Conservation (phyloP, 2,888 invertebrate species). For the Argyresthia albistria region DNA sequence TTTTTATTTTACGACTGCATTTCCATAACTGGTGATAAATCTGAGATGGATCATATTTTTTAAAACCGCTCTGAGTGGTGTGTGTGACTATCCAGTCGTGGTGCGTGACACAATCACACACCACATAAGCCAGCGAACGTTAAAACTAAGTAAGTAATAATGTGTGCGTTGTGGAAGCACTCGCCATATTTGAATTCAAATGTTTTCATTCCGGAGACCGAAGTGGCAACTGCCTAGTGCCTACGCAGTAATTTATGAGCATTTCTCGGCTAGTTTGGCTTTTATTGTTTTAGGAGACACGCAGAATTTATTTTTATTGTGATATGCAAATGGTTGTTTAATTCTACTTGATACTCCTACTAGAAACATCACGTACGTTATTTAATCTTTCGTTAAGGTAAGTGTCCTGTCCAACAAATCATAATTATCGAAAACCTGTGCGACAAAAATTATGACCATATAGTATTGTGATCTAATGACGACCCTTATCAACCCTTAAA, state of each 20-base stretch:
- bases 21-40: slow-evolving; percentile 22
- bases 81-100: slow-evolving; percentile 14
- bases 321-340: no score
- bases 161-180: slow-evolving; percentile 37
- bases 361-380: no score
- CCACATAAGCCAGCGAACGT: slow-evolving; percentile 23
- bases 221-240: slow-evolving; percentile 24
- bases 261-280: slow-evolving; percentile 16
- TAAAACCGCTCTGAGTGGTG: slow-evolving; percentile 14
- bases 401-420: no score
- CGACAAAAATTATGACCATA: no score
- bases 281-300: slow-evolving; percentile 11
- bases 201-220: slow-evolving; percentile 27
- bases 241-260: slow-evolving; percentile 17
- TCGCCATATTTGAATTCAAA: slow-evolving; percentile 44
- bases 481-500: no score
- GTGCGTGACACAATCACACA: slow-evolving; percentile 11
- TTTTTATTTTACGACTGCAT: slow-evolving; percentile 31
- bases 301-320: no score
- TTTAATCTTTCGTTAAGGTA: no score
- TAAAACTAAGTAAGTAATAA: slow-evolving; percentile 33
- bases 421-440: no score
- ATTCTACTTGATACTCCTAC: no score
- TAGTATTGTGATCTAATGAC: no score
- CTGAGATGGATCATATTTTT: slow-evolving; percentile 13